Base-by-base conservation (phyloP, 2,888 invertebrate genomes). In the Danaus chrysippus region DNA sequence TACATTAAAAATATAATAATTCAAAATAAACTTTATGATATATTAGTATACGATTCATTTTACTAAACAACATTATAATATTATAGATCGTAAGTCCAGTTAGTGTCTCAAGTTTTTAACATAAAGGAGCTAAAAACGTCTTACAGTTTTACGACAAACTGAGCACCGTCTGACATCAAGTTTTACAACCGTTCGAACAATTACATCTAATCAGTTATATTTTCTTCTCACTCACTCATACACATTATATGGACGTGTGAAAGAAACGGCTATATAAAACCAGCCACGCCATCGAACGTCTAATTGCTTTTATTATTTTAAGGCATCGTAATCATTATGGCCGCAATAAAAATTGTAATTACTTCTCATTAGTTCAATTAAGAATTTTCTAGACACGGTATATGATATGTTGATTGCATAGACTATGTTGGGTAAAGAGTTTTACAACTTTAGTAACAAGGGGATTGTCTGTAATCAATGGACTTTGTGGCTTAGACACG, bases 291-390 rank as follows among this genome's bases (percentile, higher is more conserved):
- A 85, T 84, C 87, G 86, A 87, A 87, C 86, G 86, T 86, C 87
- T 90, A 90, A 91, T 91, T 90, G 91, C 90, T 91, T 90, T 90
- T 91, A 90, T 91, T 91, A 91, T 91, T 91, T 91, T 91, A 91
- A 90, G 87, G 84, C 90, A 90, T 90, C 91, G 90, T 91, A 91
- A 90, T 90, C 87, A 91, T 90, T 90, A 90, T 84, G 84, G 84
- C 87, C 77, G 87, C 84, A 85, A 90, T 91, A 91, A 90, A 91
- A 90, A 87, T 89, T 90, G 89, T 91, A 89, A 91, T 90, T 90
- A 90, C 88, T 89, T 87, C 90, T 91, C 89, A 91, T 91, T 91
- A 91, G 90, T 85, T 89, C 91, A 90, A 90, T 90, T 90, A 89
- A 88, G 90, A 87, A 88, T 89, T 86, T 90, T 89, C 90, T 89